These are phyloP conservation scores for Microplitis mediator DNA, from an alignment of 1,140 invertebrate genomes.

Conservation along the genomic window DNA sequence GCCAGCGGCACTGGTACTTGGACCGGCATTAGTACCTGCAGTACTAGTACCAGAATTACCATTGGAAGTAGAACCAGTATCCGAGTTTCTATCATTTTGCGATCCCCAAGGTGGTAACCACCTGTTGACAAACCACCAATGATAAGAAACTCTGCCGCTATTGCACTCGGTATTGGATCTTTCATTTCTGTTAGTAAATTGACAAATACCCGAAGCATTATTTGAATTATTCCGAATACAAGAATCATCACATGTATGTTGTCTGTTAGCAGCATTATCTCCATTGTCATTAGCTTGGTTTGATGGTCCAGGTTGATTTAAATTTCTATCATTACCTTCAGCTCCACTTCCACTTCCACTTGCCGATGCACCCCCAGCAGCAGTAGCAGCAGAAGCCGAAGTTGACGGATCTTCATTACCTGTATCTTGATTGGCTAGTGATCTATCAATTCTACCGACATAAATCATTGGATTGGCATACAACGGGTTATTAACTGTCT, in stretches of 20 bases:
- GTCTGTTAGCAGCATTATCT: conserved; percentile 27
- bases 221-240: conserved; percentile 50
- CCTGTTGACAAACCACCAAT: conserved; percentile 57
- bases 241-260: conserved; percentile 55
- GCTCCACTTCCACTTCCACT: not conserved
- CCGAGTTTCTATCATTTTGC: conserved; percentile 45
- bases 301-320: conserved; percentile 18
- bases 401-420: conserved; percentile 17
- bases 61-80: not conserved
- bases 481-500: conserved; percentile 50
- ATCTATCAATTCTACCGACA: conserved; percentile 49
- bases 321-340: not conserved
- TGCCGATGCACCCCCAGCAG: not conserved
- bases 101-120: conserved; percentile 51
- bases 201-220: conserved; percentile 45
- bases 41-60: not conserved
- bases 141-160: conserved; percentile 44
- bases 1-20: too few relatives aligned
- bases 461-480: conserved; percentile 51
- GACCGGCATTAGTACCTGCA: too few relatives aligned
- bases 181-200: conserved; percentile 47
- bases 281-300: not conserved
- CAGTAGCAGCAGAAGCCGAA: not conserved
- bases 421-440: conserved; percentile 30
- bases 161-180: conserved; percentile 46